Percentiles rank a stretch among this genome's conserved stretches.
These are phyloP conservation scores for Callosobruchus maculatus DNA, from an alignment of 2,888 invertebrate genomes.

Conservation along the genomic window DNA sequence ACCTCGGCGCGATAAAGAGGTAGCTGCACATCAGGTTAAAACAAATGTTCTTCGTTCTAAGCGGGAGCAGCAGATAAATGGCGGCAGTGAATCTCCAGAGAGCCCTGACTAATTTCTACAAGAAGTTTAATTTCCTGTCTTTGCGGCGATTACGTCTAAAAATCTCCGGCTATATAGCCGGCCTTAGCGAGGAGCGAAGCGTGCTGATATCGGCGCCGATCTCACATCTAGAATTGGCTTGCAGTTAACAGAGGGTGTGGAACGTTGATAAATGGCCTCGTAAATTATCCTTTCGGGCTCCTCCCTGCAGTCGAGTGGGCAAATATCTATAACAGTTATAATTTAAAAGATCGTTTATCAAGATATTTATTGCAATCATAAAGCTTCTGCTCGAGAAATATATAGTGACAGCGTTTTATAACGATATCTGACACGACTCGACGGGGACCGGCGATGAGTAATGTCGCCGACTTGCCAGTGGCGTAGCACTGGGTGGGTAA, in stretches of 20 bases:
- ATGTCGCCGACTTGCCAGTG: neutral
- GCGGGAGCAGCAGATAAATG: neutral
- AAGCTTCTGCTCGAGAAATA: slow-evolving; percentile 33
- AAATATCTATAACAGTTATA: slow-evolving; percentile 53
- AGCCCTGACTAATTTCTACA: neutral
- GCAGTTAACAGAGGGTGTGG: slow-evolving; percentile 53
- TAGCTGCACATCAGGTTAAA: neutral
- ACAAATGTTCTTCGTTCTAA: neutral
- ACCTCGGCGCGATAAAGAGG: neutral
- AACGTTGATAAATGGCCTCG: slow-evolving; percentile 52
- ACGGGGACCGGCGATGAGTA: neutral
- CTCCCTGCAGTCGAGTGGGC: slow-evolving; percentile 52
- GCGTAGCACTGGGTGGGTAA: too few species aligned
- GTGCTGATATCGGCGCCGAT: slow-evolving; percentile 16
- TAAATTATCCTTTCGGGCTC: slow-evolving; percentile 50
- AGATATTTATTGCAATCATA: slow-evolving; percentile 52
- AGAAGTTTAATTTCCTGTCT: neutral
- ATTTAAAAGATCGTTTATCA: slow-evolving; percentile 53
- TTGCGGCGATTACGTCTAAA: neutral
- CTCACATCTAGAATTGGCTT: slow-evolving; percentile 59
- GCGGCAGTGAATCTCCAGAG: neutral
- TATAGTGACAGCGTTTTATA: slow-evolving; percentile 35
- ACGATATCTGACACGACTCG: slow-evolving; percentile 25
- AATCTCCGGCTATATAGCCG: neutral
- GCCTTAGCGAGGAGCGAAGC: slow-evolving; percentile 17